Conservation (phyloP, 2,113 vertebrate species). For the Bufo gargarizans region DNA sequence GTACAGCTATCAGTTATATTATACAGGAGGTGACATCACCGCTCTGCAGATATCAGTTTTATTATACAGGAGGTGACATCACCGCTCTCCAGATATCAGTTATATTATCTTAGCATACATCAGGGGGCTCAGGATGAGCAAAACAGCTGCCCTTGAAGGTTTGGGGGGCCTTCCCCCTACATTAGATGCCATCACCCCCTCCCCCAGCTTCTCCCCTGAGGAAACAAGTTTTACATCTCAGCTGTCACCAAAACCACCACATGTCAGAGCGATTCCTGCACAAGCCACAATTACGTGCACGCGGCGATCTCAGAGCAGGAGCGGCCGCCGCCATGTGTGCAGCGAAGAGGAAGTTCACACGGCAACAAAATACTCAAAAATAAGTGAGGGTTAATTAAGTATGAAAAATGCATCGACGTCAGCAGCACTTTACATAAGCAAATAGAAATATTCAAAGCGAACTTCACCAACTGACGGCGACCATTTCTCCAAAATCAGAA, state of each 20-base stretch:
- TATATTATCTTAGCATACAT: no score
- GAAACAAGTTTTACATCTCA: background rate
- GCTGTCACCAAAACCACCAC: background rate
- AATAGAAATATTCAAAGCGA: background rate
- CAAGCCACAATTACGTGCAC: background rate
- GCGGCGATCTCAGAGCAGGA: background rate
- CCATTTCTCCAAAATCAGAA: no score
- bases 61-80: no score
- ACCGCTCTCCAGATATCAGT: no score
- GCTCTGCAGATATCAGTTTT: no score
- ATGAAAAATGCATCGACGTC: constrained; percentile 5
- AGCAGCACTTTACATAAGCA: background rate
- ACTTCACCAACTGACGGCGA: background rate
- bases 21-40: no score
- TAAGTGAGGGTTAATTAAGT: background rate
- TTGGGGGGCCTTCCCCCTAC: no score
- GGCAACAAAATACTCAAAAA: background rate
- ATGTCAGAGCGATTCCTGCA: background rate
- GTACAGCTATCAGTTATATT: no score
- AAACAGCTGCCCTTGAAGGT: no score
- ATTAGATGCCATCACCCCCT: background rate
- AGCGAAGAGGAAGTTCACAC: background rate
- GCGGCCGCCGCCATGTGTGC: background rate
- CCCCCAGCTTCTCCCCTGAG: background rate
- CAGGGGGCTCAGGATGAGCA: no score